These are phyloP conservation scores for Cremastinae sp. DNA, from an alignment of 2,888 invertebrate genomes.

Conservation along the genomic window DNA sequence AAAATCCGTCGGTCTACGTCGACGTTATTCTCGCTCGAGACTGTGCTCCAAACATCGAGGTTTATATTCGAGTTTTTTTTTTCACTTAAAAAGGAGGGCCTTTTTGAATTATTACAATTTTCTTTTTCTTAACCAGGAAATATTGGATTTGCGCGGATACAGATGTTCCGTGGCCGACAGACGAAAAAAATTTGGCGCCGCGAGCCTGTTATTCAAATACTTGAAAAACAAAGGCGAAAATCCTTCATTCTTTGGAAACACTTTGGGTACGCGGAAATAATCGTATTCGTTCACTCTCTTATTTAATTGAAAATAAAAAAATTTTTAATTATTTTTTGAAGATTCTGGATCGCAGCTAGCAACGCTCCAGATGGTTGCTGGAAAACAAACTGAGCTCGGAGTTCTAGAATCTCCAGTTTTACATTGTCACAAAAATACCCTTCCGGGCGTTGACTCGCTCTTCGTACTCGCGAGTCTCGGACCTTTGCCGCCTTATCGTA, in stretches of 20 bases:
- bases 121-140: constrained; percentile 61
- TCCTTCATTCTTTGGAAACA: constrained; percentile 74
- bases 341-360: constrained; percentile 72
- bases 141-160: constrained; percentile 72
- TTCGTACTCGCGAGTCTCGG: constrained; percentile 84
- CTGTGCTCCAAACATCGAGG: constrained; percentile 69
- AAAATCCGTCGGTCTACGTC: constrained; percentile 69
- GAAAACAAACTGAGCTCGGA: constrained; percentile 73
- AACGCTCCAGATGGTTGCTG: constrained; percentile 74
- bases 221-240: constrained; percentile 71
- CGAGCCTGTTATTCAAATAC: constrained; percentile 69
- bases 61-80: constrained; percentile 40
- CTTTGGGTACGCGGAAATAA: constrained; percentile 66
- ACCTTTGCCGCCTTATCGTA: constrained; percentile 85
- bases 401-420: constrained; percentile 74
- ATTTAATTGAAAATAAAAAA: background rate
- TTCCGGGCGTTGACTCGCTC: constrained; percentile 69
- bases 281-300: too few relatives aligned
- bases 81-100: background rate
- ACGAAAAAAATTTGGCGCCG: constrained; percentile 64
- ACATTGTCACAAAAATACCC: constrained; percentile 65
- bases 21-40: constrained; percentile 72
- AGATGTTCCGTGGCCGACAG: constrained; percentile 72
- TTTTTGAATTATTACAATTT: background rate
- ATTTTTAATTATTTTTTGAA: constrained; percentile 49